Conservation (phyloP, 2,113 vertebrate genomes). For the Toxotes chatareus region DNA sequence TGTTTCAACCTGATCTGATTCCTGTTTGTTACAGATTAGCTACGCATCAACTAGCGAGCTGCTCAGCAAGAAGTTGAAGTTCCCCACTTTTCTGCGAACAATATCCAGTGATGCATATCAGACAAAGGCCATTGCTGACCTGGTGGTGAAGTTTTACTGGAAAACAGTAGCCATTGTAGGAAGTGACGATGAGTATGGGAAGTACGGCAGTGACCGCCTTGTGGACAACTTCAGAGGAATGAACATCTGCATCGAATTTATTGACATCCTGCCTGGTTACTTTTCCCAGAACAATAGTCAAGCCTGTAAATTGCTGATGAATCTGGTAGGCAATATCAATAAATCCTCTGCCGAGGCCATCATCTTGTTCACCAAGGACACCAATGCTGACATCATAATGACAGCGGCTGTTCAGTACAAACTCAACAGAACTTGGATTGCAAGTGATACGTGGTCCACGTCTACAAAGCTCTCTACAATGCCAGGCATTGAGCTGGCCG, state of each 20-base stretch:
- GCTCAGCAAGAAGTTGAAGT: slow-evolving; percentile 76
- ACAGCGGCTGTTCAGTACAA: slow-evolving; percentile 15
- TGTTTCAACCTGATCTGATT: not conserved
- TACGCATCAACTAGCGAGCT: slow-evolving; percentile 65
- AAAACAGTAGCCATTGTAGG: slow-evolving; percentile 68
- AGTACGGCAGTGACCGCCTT: slow-evolving; percentile 61
- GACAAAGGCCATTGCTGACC: slow-evolving; percentile 61
- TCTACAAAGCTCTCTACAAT: not conserved
- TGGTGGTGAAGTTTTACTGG: slow-evolving; percentile 66
- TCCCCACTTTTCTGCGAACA: slow-evolving; percentile 77
- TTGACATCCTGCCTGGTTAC: slow-evolving; percentile 48
- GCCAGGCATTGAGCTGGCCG: slow-evolving; percentile 27
- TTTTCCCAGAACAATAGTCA: not conserved
- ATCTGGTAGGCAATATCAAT: slow-evolving; percentile 9
- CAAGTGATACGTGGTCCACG: slow-evolving; percentile 73
- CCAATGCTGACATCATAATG: slow-evolving; percentile 56
- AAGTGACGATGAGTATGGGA: slow-evolving; percentile 78
- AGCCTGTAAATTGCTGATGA: fast-evolving
- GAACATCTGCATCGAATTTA: slow-evolving; percentile 65
- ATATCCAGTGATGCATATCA: slow-evolving; percentile 69
- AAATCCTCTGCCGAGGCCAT: slow-evolving; percentile 67
- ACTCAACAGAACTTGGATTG: slow-evolving; percentile 76
- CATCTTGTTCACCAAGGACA: slow-evolving; percentile 65
- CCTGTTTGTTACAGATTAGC: slow-evolving; percentile 66
- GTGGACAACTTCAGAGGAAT: not conserved